Conservation (phyloP, 1,140 invertebrate species). For the Pseudomyrmex flavicornis region DNA sequence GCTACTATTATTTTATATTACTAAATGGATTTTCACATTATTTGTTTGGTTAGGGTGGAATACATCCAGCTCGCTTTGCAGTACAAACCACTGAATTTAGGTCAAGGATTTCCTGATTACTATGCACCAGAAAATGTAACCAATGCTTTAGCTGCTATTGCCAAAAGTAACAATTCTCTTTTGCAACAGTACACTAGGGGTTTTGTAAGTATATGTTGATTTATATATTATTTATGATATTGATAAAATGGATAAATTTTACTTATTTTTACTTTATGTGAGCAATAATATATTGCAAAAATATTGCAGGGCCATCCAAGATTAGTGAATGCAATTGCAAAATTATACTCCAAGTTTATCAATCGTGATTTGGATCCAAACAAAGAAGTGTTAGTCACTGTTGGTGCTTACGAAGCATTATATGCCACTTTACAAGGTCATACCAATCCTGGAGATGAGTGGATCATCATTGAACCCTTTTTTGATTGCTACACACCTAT, state of each 20-base stretch:
- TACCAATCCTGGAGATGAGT: slow-evolving; percentile 94
- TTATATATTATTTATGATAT: not conserved
- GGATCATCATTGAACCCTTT: slow-evolving; percentile 99
- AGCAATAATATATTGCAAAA: not conserved
- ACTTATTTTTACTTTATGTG: slow-evolving; percentile 22
- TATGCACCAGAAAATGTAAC: slow-evolving; percentile 93
- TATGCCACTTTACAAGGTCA: slow-evolving; percentile 94
- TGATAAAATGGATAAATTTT: slow-evolving; percentile 4
- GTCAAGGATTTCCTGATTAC: slow-evolving; percentile 99
- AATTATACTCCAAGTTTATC: slow-evolving; percentile 94
- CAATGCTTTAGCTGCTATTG: slow-evolving; percentile 90
- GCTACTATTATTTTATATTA: slow-evolving; percentile 41
- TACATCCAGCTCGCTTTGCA: slow-evolving; percentile 95
- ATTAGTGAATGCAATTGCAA: slow-evolving; percentile 93
- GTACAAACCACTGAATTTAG: slow-evolving; percentile 97
- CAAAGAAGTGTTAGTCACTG: slow-evolving; percentile 94
- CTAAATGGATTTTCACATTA: too few relatives aligned
- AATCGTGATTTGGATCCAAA: slow-evolving; percentile 91
- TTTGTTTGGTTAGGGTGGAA: slow-evolving; percentile 92
- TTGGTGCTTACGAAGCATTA: slow-evolving; percentile 97
- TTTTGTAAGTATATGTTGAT: slow-evolving; percentile 88
- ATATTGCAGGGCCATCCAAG: slow-evolving; percentile 95
- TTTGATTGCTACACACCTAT: slow-evolving; percentile 99
- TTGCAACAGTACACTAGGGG: slow-evolving; percentile 97
- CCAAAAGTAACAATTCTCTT: slow-evolving; percentile 89